Percentiles rank a stretch among this genome's conserved stretches.
Conservation (phyloP, 2,797 vertebrate species). For the Liasis olivaceus region DNA sequence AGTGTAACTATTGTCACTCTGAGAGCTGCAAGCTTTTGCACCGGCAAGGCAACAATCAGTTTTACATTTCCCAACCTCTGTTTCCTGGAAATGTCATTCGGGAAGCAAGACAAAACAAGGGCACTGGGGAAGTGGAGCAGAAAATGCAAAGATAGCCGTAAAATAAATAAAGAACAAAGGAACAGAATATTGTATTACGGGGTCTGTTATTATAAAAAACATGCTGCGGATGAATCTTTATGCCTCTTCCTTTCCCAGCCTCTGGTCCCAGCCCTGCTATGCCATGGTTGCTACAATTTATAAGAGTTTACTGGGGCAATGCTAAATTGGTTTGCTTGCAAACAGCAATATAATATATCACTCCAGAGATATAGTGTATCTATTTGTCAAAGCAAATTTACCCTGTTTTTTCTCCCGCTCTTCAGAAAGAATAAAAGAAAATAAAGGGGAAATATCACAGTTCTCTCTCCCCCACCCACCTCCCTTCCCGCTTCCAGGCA, state of each 20-base stretch:
- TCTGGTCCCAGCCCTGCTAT: slow-evolving; percentile 28
- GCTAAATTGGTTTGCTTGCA: slow-evolving; percentile 59
- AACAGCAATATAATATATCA: slow-evolving; percentile 60
- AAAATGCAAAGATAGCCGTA: slow-evolving; percentile 57
- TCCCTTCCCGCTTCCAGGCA: slow-evolving; percentile 38
- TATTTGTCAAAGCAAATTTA: slow-evolving; percentile 66
- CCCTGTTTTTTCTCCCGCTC: slow-evolving; percentile 45
- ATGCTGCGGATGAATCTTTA: background rate
- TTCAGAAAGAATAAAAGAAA: slow-evolving; percentile 22
- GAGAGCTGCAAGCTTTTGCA: slow-evolving; percentile 1
- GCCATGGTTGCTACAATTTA: slow-evolving; percentile 54
- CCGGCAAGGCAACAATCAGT: slow-evolving; percentile 18
- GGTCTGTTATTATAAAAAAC: slow-evolving; percentile 42
- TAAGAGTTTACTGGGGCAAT: slow-evolving; percentile 51
- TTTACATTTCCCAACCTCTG: slow-evolving; percentile 59
- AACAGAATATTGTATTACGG: slow-evolving; percentile 42
- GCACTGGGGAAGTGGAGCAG: slow-evolving; percentile 62
- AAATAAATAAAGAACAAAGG: slow-evolving; percentile 37
- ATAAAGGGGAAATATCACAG: slow-evolving; percentile 49
- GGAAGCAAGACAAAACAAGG: slow-evolving; percentile 55
- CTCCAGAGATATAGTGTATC: slow-evolving; percentile 66
- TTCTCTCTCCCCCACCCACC: background rate
- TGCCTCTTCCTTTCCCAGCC: background rate
- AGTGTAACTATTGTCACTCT: slow-evolving; percentile 29
- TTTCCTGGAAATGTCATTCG: slow-evolving; percentile 53